Percentiles rank a stretch among this genome's conserved stretches.
phyloP scores from a whole-genome alignment of 2,888 invertebrate species.

The Dendrolimus pini region DNA sequence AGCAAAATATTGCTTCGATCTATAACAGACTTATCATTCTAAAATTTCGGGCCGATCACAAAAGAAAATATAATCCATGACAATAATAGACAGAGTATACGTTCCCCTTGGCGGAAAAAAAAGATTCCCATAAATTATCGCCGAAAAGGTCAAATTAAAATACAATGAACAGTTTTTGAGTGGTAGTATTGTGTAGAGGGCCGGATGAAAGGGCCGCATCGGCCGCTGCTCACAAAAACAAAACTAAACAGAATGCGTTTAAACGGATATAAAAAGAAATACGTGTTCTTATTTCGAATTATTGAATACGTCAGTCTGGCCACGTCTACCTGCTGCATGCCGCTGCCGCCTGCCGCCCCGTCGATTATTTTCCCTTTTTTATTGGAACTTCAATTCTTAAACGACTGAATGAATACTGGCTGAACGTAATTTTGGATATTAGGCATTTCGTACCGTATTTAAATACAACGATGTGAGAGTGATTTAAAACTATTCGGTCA shows the following conservation, averaged over 20 bases:
- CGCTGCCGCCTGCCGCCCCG: conserved; percentile 19
- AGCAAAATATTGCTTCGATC: background rate
- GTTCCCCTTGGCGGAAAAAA: conserved; percentile 54
- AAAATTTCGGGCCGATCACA: conserved; percentile 49
- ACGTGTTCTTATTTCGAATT: conserved; percentile 73
- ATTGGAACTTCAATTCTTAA: conserved; percentile 51
- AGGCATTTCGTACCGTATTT: conserved; percentile 15
- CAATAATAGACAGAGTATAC: conserved; percentile 71
- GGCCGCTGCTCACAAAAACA: conserved; percentile 65
- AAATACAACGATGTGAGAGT: too few species aligned
- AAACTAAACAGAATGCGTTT: conserved; percentile 74
- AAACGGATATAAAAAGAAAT: conserved; percentile 74
- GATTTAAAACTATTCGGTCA: too few species aligned
- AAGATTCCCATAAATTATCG: conserved; percentile 73
- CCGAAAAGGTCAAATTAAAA: conserved; percentile 77
- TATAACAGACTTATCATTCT: conserved; percentile 22
- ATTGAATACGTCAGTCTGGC: conserved; percentile 72
- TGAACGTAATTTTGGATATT: conserved; percentile 33
- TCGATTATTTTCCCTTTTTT: conserved; percentile 41
- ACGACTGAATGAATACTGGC: conserved; percentile 47
- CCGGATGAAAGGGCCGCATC: conserved; percentile 71
- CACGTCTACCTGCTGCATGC: conserved; percentile 62
- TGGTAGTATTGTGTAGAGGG: conserved; percentile 72
- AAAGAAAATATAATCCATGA: conserved; percentile 60
- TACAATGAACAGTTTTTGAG: conserved; percentile 76